phyloP scores from a whole-genome alignment of 2,888 invertebrate genomes.

The Griposia aprilina region DNA sequence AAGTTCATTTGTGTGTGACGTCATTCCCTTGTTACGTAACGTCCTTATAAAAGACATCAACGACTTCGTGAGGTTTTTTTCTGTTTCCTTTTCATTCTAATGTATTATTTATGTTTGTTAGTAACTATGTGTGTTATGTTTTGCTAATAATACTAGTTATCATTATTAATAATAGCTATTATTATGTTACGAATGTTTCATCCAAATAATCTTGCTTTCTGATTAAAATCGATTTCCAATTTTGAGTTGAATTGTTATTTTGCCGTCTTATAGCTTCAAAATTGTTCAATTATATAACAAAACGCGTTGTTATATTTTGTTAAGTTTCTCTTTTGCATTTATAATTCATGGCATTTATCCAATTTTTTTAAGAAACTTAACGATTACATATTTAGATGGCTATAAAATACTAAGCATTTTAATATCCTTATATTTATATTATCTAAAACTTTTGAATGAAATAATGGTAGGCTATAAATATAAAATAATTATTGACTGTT shows the following conservation, averaged over 20 bases:
- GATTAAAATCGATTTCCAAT: background rate
- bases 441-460: background rate
- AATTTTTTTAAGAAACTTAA: background rate
- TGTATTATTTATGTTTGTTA: background rate
- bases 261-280: constrained; percentile 1
- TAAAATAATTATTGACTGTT: constrained; percentile 5
- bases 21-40: constrained; percentile 33
- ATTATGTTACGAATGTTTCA: background rate
- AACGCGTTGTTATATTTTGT: constrained; percentile 8
- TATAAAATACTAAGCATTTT: constrained; percentile 2
- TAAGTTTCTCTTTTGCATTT: constrained; percentile 33
- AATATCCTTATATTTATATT: constrained; percentile 15
- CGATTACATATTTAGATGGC: background rate
- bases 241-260: constrained; percentile 11
- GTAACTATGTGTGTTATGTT: background rate
- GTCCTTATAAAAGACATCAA: constrained; percentile 79
- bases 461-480: constrained; percentile 38
- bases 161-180: background rate
- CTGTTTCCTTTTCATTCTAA: background rate
- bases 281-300: constrained; percentile 4
- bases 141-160: background rate
- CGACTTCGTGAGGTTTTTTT: constrained; percentile 59
- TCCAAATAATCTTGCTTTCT: background rate
- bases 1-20: constrained; percentile 4
- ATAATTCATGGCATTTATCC: constrained; percentile 12